phyloP scores from a whole-genome alignment of 1,140 invertebrate species.

The Laodelphax striatellus region DNA sequence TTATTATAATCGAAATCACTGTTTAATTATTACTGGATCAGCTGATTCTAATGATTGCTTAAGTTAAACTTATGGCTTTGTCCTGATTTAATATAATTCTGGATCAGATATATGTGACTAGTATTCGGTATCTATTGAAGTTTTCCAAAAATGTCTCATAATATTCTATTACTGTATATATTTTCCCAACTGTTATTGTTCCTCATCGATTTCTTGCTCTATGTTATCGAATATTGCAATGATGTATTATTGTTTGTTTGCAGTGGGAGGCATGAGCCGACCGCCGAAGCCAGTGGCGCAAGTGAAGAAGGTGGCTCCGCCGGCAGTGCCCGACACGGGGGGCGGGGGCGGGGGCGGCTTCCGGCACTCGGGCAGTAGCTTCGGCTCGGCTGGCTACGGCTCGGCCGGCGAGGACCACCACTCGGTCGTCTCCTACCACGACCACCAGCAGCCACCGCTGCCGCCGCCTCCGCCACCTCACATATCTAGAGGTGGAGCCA shows the following conservation, averaged over 20 bases:
- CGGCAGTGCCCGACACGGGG: constrained; percentile 55
- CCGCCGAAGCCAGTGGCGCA: constrained; percentile 59
- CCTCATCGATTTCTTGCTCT: too few species aligned
- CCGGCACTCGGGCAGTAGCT: constrained; percentile 31
- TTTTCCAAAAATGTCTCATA: too few species aligned
- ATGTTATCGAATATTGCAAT: too few species aligned
- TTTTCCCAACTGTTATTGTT: too few species aligned
- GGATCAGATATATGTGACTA: too few species aligned
- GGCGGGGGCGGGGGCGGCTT: constrained; percentile 17
- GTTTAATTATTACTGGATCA: too few species aligned
- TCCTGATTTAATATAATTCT: too few species aligned
- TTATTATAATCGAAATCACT: too few species aligned
- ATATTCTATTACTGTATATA: too few species aligned
- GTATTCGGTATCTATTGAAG: too few species aligned
- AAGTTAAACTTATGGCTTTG: too few species aligned
- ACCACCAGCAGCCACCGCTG: constrained; percentile 13
- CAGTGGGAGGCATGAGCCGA: constrained; percentile 72
- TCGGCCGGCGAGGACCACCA: constrained; percentile 48
- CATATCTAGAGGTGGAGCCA: neutral
- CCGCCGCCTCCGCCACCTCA: neutral
- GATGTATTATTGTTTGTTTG: constrained; percentile 16
- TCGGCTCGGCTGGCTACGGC: constrained; percentile 33
- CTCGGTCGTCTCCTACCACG: constrained; percentile 37
- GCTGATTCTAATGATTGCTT: too few species aligned
- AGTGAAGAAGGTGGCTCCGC: constrained; percentile 71